Percentiles rank a stretch among this genome's conserved stretches.
Conservation (phyloP, 2,797 vertebrate genomes). For the Dendrocincla tyrannina region DNA sequence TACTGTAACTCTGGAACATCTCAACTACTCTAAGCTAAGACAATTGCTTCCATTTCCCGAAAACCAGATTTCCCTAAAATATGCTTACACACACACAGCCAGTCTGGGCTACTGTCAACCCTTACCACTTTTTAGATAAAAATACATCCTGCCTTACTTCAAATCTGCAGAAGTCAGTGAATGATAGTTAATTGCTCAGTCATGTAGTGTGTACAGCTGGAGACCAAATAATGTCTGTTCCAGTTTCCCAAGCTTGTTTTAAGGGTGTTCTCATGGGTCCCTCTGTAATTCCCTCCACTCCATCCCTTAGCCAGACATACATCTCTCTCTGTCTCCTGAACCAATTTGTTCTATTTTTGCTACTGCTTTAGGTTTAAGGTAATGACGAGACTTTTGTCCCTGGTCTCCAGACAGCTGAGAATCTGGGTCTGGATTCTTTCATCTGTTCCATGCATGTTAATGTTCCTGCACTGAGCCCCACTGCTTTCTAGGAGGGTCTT, state of each 20-base stretch:
- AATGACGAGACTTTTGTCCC: slow-evolving; percentile 9
- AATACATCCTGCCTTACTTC: not conserved
- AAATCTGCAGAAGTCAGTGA: not conserved
- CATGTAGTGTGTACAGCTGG: not conserved
- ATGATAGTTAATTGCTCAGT: slow-evolving; percentile 46
- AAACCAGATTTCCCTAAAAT: not conserved
- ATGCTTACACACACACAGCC: not conserved
- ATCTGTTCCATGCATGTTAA: not conserved
- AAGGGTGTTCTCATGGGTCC: not conserved
- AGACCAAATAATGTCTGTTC: slow-evolving; percentile 23
- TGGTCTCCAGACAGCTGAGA: slow-evolving; percentile 28
- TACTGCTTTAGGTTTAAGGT: not conserved
- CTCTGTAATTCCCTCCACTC: not conserved
- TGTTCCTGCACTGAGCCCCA: not conserved
- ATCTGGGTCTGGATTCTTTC: not conserved
- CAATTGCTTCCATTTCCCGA: not conserved
- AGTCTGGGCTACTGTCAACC: not conserved
- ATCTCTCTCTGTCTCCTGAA: not conserved
- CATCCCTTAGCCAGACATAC: not conserved
- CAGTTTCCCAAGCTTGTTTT: not conserved
- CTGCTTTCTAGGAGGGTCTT: not conserved
- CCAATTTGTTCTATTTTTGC: slow-evolving; percentile 17
- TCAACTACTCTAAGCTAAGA: not conserved
- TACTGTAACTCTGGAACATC: not conserved
- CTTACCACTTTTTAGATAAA: not conserved